Evolutionary conservation across 1,140 invertebrate species (phyloP).

Genomic region (Diprion similis): DNA sequence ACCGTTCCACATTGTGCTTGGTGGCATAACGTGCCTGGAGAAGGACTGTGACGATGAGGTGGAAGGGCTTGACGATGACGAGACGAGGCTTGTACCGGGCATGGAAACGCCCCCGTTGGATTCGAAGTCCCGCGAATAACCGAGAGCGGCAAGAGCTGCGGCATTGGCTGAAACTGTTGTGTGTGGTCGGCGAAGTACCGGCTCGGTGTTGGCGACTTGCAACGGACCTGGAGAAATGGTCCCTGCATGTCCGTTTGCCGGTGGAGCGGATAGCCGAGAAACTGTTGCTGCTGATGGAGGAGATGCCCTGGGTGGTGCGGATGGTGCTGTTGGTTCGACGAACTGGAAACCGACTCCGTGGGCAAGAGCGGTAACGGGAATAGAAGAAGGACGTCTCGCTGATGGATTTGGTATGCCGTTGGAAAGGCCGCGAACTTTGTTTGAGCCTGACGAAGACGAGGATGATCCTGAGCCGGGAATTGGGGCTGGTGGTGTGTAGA

Average conservation of each 20-base stretch:
- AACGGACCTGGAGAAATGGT: not conserved
- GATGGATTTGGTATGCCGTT: conserved; percentile 57
- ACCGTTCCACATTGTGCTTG: conserved; percentile 58
- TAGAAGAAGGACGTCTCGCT: conserved; percentile 61
- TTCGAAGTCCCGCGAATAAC: not conserved
- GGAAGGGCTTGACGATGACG: not conserved
- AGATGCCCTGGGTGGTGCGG: not conserved
- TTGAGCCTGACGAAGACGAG: conserved; percentile 36
- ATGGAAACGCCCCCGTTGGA: not conserved
- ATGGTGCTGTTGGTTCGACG: not conserved
- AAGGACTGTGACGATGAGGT: not conserved
- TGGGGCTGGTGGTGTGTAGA: conserved; percentile 65
- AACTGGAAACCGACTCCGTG: conserved; percentile 25
- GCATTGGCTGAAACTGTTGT: conserved; percentile 42
- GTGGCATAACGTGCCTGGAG: conserved; percentile 39
- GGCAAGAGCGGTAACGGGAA: conserved; percentile 50
- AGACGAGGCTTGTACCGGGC: conserved; percentile 29
- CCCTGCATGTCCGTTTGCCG: no score
- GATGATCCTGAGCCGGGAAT: conserved; percentile 49
- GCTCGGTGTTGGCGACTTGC: not conserved
- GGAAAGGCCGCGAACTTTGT: conserved; percentile 60
- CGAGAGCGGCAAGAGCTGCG: conserved; percentile 34
- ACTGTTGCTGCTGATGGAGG: not conserved
- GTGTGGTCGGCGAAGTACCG: conserved; percentile 31
- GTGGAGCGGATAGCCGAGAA: no score